A percentile compares a stretch with the other conserved stretches of the same genome.
Conservation (phyloP, 2,888 invertebrate species). For the Cephus rjabovi region DNA sequence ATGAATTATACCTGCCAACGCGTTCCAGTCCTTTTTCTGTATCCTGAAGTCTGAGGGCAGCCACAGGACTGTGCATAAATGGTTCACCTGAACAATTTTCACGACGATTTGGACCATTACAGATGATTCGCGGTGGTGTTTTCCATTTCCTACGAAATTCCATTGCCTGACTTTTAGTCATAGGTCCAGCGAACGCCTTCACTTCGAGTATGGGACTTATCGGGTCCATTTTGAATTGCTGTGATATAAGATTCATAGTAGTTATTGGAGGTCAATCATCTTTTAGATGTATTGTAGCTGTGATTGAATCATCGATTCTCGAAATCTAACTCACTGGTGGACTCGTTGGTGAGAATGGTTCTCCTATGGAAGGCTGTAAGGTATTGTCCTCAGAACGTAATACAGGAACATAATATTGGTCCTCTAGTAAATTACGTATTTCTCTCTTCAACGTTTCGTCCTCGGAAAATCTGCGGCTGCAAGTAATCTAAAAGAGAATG, state of each 20-base stretch:
- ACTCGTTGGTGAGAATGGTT: constrained; percentile 79
- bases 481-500: constrained; percentile 75
- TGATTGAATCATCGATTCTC: neutral
- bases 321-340: constrained; percentile 72
- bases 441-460: constrained; percentile 65
- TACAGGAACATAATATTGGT: constrained; percentile 90
- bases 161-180: constrained; percentile 80
- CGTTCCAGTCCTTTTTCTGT: constrained; percentile 89
- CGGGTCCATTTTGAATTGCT: constrained; percentile 76
- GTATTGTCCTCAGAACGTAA: constrained; percentile 82
- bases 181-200: constrained; percentile 91
- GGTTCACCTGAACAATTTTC: constrained; percentile 31
- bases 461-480: constrained; percentile 72
- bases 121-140: constrained; percentile 76
- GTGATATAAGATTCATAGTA: constrained; percentile 23
- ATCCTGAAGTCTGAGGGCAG: constrained; percentile 73
- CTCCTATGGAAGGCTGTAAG: constrained; percentile 80
- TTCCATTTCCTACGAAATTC: constrained; percentile 84
- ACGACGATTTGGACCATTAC: constrained; percentile 34
- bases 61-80: constrained; percentile 16
- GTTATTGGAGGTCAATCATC: neutral
- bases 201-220: constrained; percentile 80
- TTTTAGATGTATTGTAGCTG: neutral
- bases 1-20: constrained; percentile 74
- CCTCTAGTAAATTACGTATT: constrained; percentile 76